Conservation (phyloP, 2,113 vertebrate species). For the Oncorhynchus tshawytscha region DNA sequence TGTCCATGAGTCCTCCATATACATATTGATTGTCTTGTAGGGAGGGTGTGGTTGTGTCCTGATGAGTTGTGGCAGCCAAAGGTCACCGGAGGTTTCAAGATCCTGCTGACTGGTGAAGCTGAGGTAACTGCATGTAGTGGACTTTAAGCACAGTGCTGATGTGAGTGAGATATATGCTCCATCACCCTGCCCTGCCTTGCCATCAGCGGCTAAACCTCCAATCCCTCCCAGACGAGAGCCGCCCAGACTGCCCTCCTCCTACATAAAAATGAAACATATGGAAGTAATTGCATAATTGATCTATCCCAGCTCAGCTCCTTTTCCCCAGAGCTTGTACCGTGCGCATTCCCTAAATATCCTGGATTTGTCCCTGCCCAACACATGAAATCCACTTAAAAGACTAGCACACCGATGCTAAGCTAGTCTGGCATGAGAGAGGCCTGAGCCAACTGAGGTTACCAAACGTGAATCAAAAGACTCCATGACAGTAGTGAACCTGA, state of each 20-base stretch:
- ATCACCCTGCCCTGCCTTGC: conserved; percentile 16
- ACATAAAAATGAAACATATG: conserved; percentile 20
- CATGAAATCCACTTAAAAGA: conserved; percentile 74
- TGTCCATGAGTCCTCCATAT: conserved; percentile 52
- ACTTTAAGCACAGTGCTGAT: conserved; percentile 12
- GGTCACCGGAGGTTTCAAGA: conserved; percentile 55
- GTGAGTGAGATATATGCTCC: conserved; percentile 12
- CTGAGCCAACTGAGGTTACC: neutral
- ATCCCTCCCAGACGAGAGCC: conserved; percentile 12
- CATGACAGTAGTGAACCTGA: neutral
- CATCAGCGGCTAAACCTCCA: conserved; percentile 15
- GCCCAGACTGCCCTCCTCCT: conserved; percentile 10
- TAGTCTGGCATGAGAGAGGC: conserved; percentile 15
- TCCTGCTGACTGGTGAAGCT: conserved; percentile 22
- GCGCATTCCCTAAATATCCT: conserved; percentile 70
- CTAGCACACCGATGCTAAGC: conserved; percentile 53
- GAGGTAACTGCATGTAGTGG: conserved; percentile 27
- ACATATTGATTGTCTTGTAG: conserved; percentile 46
- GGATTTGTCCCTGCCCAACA: conserved; percentile 66
- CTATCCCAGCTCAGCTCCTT: conserved; percentile 24
- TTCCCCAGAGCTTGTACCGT: conserved; percentile 48
- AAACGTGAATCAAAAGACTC: conserved; percentile 1
- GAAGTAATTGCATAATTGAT: conserved; percentile 35
- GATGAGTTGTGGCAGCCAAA: conserved; percentile 4
- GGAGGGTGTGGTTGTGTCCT: too few relatives aligned